Evolutionary conservation across 2,113 vertebrate genomes (phyloP), one percentile per base, ranked within the genome.

Genomic region (Chaetorhynchus papuensis): DNA sequence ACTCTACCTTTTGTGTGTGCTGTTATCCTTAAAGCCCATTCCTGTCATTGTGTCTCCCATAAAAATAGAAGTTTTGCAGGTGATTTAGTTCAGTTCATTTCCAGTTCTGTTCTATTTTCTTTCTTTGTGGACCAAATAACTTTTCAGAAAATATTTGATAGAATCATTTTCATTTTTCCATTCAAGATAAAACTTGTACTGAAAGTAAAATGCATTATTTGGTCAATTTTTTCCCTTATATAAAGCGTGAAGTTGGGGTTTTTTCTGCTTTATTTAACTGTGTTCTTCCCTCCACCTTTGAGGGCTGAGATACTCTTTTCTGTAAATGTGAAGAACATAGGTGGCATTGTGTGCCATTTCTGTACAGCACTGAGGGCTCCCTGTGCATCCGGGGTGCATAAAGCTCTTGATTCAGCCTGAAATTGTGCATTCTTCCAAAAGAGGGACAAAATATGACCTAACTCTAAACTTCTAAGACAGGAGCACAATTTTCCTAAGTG

Each of bases 71-170:
- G 50, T 72, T 93, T 93, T 83, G 44, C 82, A 74, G 84, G 63
- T 96, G 84, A 93, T 91, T 89, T 85, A 80, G 44, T 72, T 79
- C 69, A 72, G 61, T 87, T 91, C 37, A 89, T 87, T 96, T 96
- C 49, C 45, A 93, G 47, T 65, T 83, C 28, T 64, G 22, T 82
- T 89, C 56, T 69, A 31, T 91, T 93, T 83, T 72, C 89, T 82
- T 96, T 65, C 54, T 83, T 69, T 93, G 84, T 89, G 80, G 66
- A 59, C 74, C 54, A 87, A 82, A 91, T 77, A 93, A 83, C 45
- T 83, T 92, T 74, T 72, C 60, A 66, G 59, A 82, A 89, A 96
- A 83, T 49, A 92, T 74, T 93, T 89, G 83, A 77, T 92, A 74
- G 82, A 95, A 88, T 93, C 17, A 45, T 88, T 96, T 97, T 90